Conservation (phyloP, 2,888 invertebrate genomes). For the Calliopum simillimum region DNA sequence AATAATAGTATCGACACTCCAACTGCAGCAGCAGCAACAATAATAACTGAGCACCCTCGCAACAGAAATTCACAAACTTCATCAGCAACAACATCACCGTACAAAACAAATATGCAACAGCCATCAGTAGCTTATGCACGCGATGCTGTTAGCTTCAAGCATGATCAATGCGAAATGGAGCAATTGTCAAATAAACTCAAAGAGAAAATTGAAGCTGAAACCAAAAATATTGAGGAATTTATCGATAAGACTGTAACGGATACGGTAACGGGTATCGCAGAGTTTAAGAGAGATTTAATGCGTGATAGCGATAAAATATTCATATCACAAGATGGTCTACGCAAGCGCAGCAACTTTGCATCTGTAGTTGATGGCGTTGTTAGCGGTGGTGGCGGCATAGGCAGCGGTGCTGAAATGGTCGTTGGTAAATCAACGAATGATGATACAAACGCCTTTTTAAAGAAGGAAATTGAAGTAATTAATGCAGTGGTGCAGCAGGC, state of each 20-base stretch:
- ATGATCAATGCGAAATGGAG: slow-evolving; percentile 67
- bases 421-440: slow-evolving; percentile 30
- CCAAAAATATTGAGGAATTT: slow-evolving; percentile 68
- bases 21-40: slow-evolving; percentile 13
- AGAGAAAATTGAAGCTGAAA: slow-evolving; percentile 66
- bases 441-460: slow-evolving; percentile 52
- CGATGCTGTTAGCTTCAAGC: slow-evolving; percentile 63
- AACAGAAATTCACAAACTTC: background rate
- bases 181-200: slow-evolving; percentile 65
- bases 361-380: slow-evolving; percentile 41
- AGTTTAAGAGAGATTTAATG: slow-evolving; percentile 67
- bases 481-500: slow-evolving; percentile 67
- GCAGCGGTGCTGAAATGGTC: slow-evolving; percentile 33
- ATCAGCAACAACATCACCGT: slow-evolving; percentile 11
- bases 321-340: slow-evolving; percentile 56
- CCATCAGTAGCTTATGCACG: slow-evolving; percentile 52
- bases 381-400: slow-evolving; percentile 46
- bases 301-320: slow-evolving; percentile 54
- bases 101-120: slow-evolving; percentile 9
- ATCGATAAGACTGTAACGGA: slow-evolving; percentile 68
- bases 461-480: slow-evolving; percentile 67
- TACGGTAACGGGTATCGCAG: slow-evolving; percentile 67
- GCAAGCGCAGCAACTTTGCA: slow-evolving; percentile 58
- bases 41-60: background rate
- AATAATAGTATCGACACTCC: background rate